phyloP scores from a whole-genome alignment of 2,797 vertebrate genomes.

The Cygnus olor region DNA sequence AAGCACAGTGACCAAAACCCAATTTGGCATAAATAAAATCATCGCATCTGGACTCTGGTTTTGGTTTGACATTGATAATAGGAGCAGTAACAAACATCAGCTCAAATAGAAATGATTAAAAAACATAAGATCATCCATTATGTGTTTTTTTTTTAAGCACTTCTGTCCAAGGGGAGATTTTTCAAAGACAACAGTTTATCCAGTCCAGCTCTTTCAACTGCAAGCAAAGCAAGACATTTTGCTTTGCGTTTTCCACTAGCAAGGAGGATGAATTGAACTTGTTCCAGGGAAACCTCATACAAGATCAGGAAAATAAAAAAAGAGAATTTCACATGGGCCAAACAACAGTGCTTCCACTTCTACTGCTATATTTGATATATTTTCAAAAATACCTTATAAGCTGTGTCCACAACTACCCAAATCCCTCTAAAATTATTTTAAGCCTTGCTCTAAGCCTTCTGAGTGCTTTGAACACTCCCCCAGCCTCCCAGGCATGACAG shows the following conservation, averaged over 20 bases:
- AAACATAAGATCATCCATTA: background rate
- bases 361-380: background rate
- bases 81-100: constrained; percentile 13
- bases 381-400: background rate
- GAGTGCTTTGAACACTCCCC: background rate
- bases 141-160: background rate
- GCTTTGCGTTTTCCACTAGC: background rate
- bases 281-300: background rate
- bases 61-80: background rate
- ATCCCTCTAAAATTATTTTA: background rate
- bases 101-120: background rate
- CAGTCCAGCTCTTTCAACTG: background rate
- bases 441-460: background rate
- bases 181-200: constrained; percentile 6
- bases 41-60: constrained; percentile 19
- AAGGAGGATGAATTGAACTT: background rate
- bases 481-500: rapidly evolving
- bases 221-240: background rate
- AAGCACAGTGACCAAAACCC: constrained; percentile 4
- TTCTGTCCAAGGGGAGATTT: background rate
- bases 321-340: background rate
- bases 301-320: background rate
- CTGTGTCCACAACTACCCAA: background rate
- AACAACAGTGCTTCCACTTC: background rate
- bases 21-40: constrained; percentile 30